A percentile compares a stretch with the other conserved stretches of the same genome.
phyloP scores from a whole-genome alignment of 1,140 invertebrate species.

The Habropoda laboriosa region DNA sequence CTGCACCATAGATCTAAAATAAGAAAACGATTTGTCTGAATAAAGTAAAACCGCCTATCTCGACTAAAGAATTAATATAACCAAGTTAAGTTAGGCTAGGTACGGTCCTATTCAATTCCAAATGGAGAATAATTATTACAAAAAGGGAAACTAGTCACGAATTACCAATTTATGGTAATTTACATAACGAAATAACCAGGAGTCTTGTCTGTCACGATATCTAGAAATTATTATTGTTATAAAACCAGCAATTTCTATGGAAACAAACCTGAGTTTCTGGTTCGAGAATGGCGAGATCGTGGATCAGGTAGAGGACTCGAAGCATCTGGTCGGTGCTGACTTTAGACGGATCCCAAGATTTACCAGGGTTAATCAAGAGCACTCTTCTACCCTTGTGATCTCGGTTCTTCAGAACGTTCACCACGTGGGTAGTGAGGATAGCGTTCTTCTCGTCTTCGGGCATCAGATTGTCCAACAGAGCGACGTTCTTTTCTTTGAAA shows the following conservation, averaged over 20 bases:
- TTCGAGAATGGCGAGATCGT: conserved; percentile 88
- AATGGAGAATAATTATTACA: no score
- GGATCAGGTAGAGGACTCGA: conserved; percentile 89
- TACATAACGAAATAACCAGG: not conserved
- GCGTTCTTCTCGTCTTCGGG: conserved; percentile 85
- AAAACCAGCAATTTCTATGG: not conserved
- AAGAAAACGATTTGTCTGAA: not conserved
- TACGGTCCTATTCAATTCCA: no score
- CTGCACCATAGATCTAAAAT: conserved; percentile 84
- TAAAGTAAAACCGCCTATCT: not conserved
- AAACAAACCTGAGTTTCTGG: conserved; percentile 85
- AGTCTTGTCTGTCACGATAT: not conserved
- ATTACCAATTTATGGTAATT: not conserved
- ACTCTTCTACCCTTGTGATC: conserved; percentile 87
- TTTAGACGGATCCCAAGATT: conserved; percentile 88
- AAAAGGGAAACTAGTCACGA: no score
- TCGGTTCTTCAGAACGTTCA: conserved; percentile 87
- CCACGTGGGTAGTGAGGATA: conserved; percentile 86
- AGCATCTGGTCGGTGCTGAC: conserved; percentile 89
- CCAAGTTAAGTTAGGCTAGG: no score
- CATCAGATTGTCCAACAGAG: conserved; percentile 84
- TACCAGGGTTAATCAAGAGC: conserved; percentile 84
- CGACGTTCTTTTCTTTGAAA: conserved; percentile 87
- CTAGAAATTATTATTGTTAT: not conserved
- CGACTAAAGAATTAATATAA: no score